Base-by-base conservation (phyloP, 2,113 vertebrate genomes). In the Australoheros scitulus region DNA sequence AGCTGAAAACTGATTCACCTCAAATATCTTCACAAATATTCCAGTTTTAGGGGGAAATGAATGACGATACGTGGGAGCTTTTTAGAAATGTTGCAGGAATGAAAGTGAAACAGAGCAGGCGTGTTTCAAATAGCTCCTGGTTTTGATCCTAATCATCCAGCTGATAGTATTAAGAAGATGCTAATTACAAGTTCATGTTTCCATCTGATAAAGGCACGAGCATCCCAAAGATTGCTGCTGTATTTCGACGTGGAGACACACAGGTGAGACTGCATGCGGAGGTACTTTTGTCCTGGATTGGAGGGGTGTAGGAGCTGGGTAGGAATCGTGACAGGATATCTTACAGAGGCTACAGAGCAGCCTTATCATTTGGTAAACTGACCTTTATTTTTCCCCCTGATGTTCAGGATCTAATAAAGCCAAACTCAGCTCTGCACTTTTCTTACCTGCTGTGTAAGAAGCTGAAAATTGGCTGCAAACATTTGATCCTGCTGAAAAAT, bases 401-500 rank as follows among this genome's bases (percentile, higher is more conserved):
- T 32, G 65, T 4, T 32, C 1, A n/a, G 4, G 65, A 52, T n/a
- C 24, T 32, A 72, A 70, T 70, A 70, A 47, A 70, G 50, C 43
- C 10, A 70, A 72, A 32, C 43, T 32, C 43, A 52, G 17, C 65
- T 20, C 43, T 72, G 24, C 43, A 2, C 0, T 14, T 52, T 52
- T 52, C 43, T 47, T 52, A 52, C 47, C 68, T 72, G 68, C 6
- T 72, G 43, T 52, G 11, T 52, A 72, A 52, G 13, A 72, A 72
- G 65, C 65, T 72, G 24, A 52, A 72, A 72, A 72, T 52, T 72
- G 65, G 17, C 17, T 72, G 50, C 65, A 72, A 70, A 72, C 65
- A 29, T 72, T 72, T 72, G 65, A 72, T 72, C 43, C 10, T 52
- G 43, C 29, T 72, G 65, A 20, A 52, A 72, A 72, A 52, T 9